These are phyloP conservation scores for Menura novaehollandiae DNA, from an alignment of 2,113 vertebrate species.

Conservation along the genomic window DNA sequence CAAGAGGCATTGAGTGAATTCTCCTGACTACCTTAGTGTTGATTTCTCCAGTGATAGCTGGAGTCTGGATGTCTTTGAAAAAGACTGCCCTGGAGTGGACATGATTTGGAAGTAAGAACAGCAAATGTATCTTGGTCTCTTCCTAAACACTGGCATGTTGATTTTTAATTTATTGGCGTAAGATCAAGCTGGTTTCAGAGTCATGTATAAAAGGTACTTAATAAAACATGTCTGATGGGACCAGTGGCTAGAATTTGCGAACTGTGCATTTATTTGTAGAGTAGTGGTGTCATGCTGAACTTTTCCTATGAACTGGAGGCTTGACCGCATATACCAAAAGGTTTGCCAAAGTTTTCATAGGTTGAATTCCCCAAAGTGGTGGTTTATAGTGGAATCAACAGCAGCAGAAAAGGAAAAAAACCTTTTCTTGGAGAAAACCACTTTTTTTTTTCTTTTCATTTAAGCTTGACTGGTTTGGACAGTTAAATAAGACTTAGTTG, in stretches of 20 bases:
- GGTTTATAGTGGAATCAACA: background rate
- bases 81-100: background rate
- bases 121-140: background rate
- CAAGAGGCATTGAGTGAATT: background rate
- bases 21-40: background rate
- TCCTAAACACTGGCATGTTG: background rate
- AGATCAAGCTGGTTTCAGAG: background rate
- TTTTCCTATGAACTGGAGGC: background rate
- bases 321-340: background rate
- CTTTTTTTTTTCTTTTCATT: background rate
- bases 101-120: background rate
- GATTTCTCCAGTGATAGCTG: background rate
- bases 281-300: background rate
- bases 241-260: background rate
- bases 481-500: background rate
- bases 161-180: background rate
- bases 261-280: background rate
- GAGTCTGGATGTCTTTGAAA: background rate
- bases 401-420: background rate
- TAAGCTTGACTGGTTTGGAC: background rate
- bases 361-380: background rate
- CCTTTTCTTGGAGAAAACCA: background rate
- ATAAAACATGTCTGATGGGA: background rate
- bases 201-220: background rate
- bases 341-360: background rate